Conservation (phyloP, 2,113 vertebrate genomes). For the Chinchilla lanigera region DNA sequence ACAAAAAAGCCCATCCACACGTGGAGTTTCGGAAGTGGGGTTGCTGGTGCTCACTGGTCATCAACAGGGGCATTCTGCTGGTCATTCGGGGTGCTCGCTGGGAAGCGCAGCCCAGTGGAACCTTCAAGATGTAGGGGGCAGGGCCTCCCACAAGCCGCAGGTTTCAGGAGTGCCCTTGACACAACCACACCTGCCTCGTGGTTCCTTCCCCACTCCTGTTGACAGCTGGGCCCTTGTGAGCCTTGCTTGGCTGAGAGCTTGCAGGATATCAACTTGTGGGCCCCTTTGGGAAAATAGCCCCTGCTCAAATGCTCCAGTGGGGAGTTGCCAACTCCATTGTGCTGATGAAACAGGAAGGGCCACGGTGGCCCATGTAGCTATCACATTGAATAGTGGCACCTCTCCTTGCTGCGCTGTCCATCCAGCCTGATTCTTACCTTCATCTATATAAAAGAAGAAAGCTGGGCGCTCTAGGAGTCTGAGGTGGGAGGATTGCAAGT, state of each 20-base stretch:
- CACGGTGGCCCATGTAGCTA: background rate
- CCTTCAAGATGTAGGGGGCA: rapidly evolving
- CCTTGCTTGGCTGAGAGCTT: background rate
- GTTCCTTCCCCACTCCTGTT: background rate
- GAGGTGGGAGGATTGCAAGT: background rate
- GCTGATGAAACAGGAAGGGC: background rate
- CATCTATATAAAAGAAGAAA: background rate
- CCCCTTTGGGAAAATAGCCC: background rate
- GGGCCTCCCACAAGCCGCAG: rapidly evolving
- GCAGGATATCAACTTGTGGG: rapidly evolving
- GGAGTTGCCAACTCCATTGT: rapidly evolving
- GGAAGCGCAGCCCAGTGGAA: background rate
- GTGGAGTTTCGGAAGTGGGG: rapidly evolving
- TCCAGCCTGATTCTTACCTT: background rate
- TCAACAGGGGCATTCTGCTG: background rate
- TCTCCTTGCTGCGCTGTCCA: background rate
- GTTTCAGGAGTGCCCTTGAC: background rate
- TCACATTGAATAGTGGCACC: rapidly evolving
- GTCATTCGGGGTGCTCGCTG: rapidly evolving
- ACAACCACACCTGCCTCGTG: rapidly evolving
- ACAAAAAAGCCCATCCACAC: no score
- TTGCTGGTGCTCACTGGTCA: rapidly evolving
- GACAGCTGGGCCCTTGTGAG: background rate
- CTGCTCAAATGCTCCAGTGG: background rate
- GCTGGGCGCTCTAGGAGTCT: background rate